A percentile compares a stretch with the other conserved stretches of the same genome.
Conservation (phyloP, 2,113 vertebrate genomes). For the Spilogale gracilis region DNA sequence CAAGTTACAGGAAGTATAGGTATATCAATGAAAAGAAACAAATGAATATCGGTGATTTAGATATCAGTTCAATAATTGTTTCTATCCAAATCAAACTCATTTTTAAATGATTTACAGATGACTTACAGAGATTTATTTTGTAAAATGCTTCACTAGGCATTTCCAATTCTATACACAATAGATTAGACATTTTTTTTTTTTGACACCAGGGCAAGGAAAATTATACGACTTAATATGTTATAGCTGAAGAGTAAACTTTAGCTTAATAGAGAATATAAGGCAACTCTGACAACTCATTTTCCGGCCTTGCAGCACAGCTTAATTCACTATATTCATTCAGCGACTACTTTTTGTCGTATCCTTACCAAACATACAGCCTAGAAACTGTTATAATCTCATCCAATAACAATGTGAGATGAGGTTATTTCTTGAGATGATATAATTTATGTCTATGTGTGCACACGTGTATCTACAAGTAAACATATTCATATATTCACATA, state of each 20-base stretch:
- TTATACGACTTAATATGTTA: not conserved
- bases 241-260: not conserved
- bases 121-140: not conserved
- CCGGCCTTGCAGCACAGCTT: not conserved
- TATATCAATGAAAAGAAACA: not conserved
- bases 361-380: not conserved
- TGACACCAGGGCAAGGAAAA: not conserved
- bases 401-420: not conserved
- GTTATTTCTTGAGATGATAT: not conserved
- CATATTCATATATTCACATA: not conserved
- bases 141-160: not conserved
- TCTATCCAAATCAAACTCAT: not conserved
- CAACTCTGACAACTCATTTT: not conserved
- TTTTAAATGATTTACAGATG: slow-evolving; percentile 17
- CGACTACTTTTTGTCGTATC: not conserved
- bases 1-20: not conserved
- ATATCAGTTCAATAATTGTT: not conserved
- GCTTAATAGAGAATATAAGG: not conserved
- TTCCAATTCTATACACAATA: not conserved
- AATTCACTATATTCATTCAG: not conserved
- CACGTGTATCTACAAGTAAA: not conserved
- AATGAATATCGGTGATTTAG: not conserved
- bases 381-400: not conserved
- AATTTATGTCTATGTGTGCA: not conserved
- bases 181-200: not conserved